Evolutionary conservation across 2,797 vertebrate genomes (phyloP), one percentile per base, ranked within the genome.

Genomic region (Chelidonichthys spinosus): DNA sequence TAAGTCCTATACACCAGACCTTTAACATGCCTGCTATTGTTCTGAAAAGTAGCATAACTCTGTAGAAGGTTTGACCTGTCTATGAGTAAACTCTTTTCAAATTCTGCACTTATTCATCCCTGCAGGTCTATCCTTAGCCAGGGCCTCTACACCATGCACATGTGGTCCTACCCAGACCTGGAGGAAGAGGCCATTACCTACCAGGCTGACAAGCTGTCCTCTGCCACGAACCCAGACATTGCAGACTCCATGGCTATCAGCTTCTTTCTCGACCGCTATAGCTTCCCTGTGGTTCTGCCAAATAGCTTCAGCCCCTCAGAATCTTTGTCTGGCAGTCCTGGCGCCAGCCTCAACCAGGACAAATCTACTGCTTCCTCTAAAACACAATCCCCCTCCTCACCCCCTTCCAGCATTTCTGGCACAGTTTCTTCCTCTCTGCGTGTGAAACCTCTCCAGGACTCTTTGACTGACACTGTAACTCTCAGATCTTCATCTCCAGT

Each of bases 221-320:
- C 93, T 25, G 93, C 94, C 49, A 93, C 92, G 0, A 96, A 96
- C 85, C 93, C 94, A 15, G 90, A 96, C 72, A 55, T 91, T 5
- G 46, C 67, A 6, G 87, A 91, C 11, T 92, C 94, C 40, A 94
- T 95, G 92, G 95, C 94, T 6, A 93, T 96, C 79, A 95, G 90
- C 74, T 87, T 96, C 72, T 50, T 94, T 11, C 77, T 96, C 1
- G 95, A 96, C 71, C 87, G 85, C 35, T 96, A 96, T 89, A 92
- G 90, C 58, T 94, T 93, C 80, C 94, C 95, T 1, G 93, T 96
- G 42, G 94, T 94, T 35, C 90, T 95, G n/a, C 94, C 94, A 6
- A 86, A 89, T 11, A 87, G 86, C 40, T 63, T 67, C 1, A 71
- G 65, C 55, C 32, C 70, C 5, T 62, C 75, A 55, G 69, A 64